These are phyloP conservation scores for Tetramorium bicarinatum DNA, from an alignment of 2,888 invertebrate species.

Conservation along the genomic window DNA sequence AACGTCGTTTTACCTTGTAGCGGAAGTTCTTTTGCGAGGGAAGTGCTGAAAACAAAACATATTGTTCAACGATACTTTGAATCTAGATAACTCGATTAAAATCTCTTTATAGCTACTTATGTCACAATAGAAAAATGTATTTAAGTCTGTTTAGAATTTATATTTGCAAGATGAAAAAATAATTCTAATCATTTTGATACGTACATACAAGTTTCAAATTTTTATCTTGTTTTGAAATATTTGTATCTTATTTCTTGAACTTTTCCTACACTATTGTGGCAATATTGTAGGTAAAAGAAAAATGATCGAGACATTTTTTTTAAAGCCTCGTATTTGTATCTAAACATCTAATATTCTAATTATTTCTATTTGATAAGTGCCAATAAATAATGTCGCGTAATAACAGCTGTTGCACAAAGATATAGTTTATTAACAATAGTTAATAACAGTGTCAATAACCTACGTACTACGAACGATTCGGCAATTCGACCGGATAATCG, in stretches of 20 bases:
- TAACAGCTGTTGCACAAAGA: not conserved
- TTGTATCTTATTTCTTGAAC: not conserved
- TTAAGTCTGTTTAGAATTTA: not conserved
- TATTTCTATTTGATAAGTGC: not conserved
- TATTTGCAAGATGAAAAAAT: not conserved
- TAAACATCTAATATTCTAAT: not conserved
- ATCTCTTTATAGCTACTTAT: not conserved
- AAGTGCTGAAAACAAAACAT: not conserved
- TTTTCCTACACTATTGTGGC: not conserved
- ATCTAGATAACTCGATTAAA: not conserved
- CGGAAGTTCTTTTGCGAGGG: not conserved
- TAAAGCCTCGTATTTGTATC: not conserved
- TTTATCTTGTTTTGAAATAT: not conserved
- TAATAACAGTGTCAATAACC: constrained; percentile 44
- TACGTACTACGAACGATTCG: constrained; percentile 13
- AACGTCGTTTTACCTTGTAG: not conserved
- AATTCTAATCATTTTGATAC: constrained; percentile 3
- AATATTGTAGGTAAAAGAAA: not conserved
- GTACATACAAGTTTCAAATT: not conserved
- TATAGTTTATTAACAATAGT: constrained; percentile 40
- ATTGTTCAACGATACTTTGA: too few relatives aligned
- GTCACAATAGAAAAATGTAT: not conserved
- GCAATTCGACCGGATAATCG: constrained; percentile 52
- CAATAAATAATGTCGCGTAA: not conserved
- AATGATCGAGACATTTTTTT: not conserved